Conservation (phyloP, 2,888 invertebrate genomes). For the Parelbella ahira region DNA sequence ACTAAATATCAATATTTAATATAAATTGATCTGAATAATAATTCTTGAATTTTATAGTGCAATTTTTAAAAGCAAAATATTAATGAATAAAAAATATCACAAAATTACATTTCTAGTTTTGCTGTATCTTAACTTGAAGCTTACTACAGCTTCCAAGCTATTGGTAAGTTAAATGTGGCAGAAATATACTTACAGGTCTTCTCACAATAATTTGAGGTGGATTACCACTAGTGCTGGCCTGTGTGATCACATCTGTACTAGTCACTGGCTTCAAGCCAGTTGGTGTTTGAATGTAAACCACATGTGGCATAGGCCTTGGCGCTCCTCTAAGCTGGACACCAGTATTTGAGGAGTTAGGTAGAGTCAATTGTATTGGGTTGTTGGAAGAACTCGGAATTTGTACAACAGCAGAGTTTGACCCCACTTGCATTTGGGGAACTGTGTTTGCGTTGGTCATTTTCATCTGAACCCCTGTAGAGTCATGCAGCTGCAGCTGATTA, state of each 20-base stretch:
- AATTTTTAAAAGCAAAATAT: too few species aligned
- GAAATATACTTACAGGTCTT: conserved; percentile 73
- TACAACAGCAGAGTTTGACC: conserved; percentile 53
- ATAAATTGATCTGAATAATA: too few species aligned
- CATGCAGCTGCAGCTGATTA: conserved; percentile 57
- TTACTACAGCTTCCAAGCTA: too few species aligned
- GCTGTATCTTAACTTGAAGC: too few species aligned
- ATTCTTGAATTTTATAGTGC: too few species aligned
- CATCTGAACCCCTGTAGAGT: conserved; percentile 52
- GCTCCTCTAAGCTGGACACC: conserved; percentile 55
- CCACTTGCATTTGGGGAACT: conserved; percentile 63
- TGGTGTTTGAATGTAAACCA: conserved; percentile 82
- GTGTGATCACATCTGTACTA: conserved; percentile 69
- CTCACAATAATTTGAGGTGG: conserved; percentile 76
- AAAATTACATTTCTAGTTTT: too few species aligned
- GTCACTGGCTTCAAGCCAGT: conserved; percentile 71
- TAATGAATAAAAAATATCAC: too few species aligned
- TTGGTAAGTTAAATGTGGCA: too few species aligned
- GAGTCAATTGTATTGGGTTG: conserved; percentile 59
- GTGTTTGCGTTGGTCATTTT: conserved; percentile 58
- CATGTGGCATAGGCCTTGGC: conserved; percentile 71
- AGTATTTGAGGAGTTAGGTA: conserved; percentile 41
- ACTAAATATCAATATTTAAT: too few species aligned
- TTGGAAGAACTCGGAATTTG: conserved; percentile 64
- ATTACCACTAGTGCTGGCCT: conserved; percentile 72